Percentiles rank a stretch among this genome's conserved stretches.
phyloP scores from a whole-genome alignment of 2,888 invertebrate genomes.

The Melipona beecheii region DNA sequence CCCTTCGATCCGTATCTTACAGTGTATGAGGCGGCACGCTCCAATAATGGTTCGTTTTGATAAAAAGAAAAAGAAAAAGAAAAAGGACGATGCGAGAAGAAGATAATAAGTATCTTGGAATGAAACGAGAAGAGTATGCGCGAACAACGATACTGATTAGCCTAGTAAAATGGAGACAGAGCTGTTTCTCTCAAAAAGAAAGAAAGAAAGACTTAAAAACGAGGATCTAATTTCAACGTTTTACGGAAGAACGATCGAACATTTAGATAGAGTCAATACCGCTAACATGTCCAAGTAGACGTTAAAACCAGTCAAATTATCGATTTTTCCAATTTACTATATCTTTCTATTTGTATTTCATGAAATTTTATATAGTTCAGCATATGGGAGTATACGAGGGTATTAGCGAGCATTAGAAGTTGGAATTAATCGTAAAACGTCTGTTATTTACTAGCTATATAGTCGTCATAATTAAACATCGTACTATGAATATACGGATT shows the following conservation, averaged over 20 bases:
- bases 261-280: background rate
- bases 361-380: background rate
- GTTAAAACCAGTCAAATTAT: constrained; percentile 17
- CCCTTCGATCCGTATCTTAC: background rate
- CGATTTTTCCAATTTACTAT: constrained; percentile 32
- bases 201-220: background rate
- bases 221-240: background rate
- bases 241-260: constrained; percentile 4
- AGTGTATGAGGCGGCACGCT: background rate
- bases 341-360: constrained; percentile 34
- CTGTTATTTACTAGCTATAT: constrained; percentile 6
- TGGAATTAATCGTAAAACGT: constrained; percentile 10
- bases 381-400: background rate
- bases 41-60: background rate
- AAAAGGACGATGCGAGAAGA: background rate
- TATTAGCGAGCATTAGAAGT: background rate
- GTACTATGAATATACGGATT: background rate
- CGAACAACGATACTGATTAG: constrained; percentile 11
- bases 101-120: background rate
- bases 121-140: background rate
- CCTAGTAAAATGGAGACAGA: background rate
- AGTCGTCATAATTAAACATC: background rate
- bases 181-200: too few species aligned
- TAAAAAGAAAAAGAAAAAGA: too few species aligned
- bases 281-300: constrained; percentile 28